Evolutionary conservation across 64 coral and sea anemone species (phyloP).

Genomic region (Stichodactyla mertensii): DNA sequence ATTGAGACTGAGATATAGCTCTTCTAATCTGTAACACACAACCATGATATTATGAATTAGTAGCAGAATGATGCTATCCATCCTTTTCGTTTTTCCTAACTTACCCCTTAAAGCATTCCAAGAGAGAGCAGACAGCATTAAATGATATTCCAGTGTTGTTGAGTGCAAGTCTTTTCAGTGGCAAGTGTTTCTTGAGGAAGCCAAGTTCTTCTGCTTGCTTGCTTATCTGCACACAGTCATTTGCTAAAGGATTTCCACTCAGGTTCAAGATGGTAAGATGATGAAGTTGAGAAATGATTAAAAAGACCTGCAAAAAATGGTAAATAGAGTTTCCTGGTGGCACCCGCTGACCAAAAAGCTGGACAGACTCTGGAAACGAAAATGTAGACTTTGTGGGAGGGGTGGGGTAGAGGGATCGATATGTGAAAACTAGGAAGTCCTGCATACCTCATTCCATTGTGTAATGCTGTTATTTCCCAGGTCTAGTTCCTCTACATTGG

Average conservation of each 20-base stretch:
- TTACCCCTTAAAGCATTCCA: conserved; percentile 69
- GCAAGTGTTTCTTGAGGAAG: not conserved
- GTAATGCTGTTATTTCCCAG: conserved; percentile 60
- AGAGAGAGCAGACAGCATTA: conserved; percentile 41
- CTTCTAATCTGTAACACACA: conserved; percentile 34
- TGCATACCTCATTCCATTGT: conserved; percentile 71
- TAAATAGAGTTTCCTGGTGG: not conserved
- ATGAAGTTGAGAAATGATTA: conserved; percentile 52
- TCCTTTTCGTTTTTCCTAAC: not conserved
- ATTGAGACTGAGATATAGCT: conserved; percentile 79
- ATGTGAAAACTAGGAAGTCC: too few relatives aligned
- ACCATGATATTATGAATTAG: not conserved
- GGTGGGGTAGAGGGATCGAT: too few relatives aligned
- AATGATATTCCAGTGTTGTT: conserved; percentile 83
- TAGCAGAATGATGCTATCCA: not conserved
- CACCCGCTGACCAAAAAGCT: too few relatives aligned
- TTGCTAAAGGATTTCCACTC: conserved; percentile 54
- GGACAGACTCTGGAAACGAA: too few relatives aligned
- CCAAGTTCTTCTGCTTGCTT: not conserved
- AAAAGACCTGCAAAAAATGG: conserved; percentile 36
- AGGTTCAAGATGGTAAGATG: conserved; percentile 68
- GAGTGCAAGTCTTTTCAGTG: conserved; percentile 58
- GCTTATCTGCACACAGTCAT: not conserved
- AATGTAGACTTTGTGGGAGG: too few relatives aligned
- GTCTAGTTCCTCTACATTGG: conserved; percentile 79